phyloP scores from a whole-genome alignment of 2,888 invertebrate genomes.

The Drosophila nigricruria region DNA sequence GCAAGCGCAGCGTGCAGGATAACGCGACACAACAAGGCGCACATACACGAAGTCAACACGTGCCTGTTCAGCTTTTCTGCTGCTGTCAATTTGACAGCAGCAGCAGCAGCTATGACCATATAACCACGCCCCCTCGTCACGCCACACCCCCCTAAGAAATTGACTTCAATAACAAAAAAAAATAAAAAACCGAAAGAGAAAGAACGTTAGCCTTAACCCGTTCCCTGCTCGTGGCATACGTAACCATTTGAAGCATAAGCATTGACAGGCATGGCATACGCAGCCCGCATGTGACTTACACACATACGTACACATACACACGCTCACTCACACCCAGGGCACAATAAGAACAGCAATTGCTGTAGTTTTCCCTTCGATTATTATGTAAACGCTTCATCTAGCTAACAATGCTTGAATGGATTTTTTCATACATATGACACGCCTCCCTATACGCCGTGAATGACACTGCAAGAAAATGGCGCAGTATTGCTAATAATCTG shows the following conservation, averaged over 20 bases:
- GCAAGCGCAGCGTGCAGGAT: slow-evolving; percentile 48
- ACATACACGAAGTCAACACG: slow-evolving; percentile 47
- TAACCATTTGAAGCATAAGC: slow-evolving; percentile 59
- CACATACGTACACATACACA: slow-evolving; percentile 19
- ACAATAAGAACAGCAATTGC: background rate
- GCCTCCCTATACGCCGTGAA: background rate
- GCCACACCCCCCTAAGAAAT: background rate
- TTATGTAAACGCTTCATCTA: slow-evolving; percentile 64
- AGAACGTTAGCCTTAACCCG: background rate
- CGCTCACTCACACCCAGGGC: slow-evolving; percentile 22
- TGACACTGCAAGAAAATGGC: slow-evolving; percentile 1
- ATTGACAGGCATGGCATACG: slow-evolving; percentile 65
- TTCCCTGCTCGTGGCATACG: slow-evolving; percentile 22
- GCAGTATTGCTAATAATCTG: background rate
- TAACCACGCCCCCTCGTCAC: background rate
- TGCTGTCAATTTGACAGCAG: background rate
- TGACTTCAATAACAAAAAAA: slow-evolving; percentile 12
- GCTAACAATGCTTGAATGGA: slow-evolving; percentile 4
- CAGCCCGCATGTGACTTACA: slow-evolving; percentile 67
- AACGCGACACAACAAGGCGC: slow-evolving; percentile 25
- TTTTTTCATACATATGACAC: background rate
- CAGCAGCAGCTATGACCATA: background rate
- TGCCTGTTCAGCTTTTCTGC: slow-evolving; percentile 35
- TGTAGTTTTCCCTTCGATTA: slow-evolving; percentile 34
- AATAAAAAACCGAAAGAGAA: background rate